Percentiles rank a stretch among this genome's conserved stretches.
Evolutionary conservation across 2,888 invertebrate species (phyloP).

Genomic region (Ormyrus nitidulus): DNA sequence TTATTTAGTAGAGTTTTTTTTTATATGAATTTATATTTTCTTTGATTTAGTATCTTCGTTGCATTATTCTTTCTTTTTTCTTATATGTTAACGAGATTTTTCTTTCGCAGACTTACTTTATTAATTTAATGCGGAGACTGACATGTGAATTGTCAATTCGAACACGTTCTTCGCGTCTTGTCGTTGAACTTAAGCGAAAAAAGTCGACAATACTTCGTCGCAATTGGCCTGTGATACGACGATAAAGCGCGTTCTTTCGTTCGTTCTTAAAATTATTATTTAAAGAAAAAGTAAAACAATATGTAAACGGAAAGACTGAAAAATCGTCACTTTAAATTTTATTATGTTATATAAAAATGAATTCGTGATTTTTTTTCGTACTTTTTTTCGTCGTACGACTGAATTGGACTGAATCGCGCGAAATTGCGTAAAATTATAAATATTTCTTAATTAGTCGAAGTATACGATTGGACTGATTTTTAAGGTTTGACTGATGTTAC

Average conservation of each 20-base stretch:
- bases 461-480: slow-evolving; percentile 73
- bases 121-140: slow-evolving; percentile 50
- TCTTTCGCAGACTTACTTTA: slow-evolving; percentile 54
- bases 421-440: slow-evolving; percentile 25
- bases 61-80: slow-evolving; percentile 62
- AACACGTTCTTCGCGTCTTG: slow-evolving; percentile 60
- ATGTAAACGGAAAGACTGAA: slow-evolving; percentile 59
- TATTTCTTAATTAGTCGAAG: slow-evolving; percentile 57
- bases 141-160: slow-evolving; percentile 47
- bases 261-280: slow-evolving; percentile 58
- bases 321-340: slow-evolving; percentile 61
- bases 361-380: slow-evolving; percentile 59
- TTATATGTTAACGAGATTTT: slow-evolving; percentile 61
- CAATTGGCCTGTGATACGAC: slow-evolving; percentile 67
- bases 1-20: slow-evolving; percentile 71
- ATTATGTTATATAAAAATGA: slow-evolving; percentile 49
- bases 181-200: slow-evolving; percentile 62
- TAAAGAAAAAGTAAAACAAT: slow-evolving; percentile 40
- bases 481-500: slow-evolving; percentile 75
- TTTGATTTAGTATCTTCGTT: slow-evolving; percentile 59
- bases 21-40: slow-evolving; percentile 59
- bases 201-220: slow-evolving; percentile 63
- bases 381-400: slow-evolving; percentile 61
- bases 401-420: slow-evolving; percentile 66
- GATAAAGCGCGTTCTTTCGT: slow-evolving; percentile 63